Percentiles rank a stretch among this genome's conserved stretches.
These are phyloP conservation scores for Siniperca chuatsi DNA, from an alignment of 2,113 vertebrate species.

Conservation along the genomic window DNA sequence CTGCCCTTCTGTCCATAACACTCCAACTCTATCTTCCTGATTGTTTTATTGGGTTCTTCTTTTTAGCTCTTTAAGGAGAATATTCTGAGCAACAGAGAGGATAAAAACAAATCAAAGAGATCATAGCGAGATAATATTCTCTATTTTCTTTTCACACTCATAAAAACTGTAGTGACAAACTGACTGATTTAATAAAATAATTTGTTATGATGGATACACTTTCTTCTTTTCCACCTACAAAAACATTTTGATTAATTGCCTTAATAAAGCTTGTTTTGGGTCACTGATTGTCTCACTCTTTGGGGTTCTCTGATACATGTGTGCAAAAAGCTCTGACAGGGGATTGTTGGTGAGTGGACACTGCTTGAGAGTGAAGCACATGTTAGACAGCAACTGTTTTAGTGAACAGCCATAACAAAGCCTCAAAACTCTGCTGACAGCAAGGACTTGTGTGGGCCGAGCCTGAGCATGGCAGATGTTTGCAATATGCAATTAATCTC, in stretches of 20 bases:
- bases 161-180: not conserved
- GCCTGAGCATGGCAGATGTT: not conserved
- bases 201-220: not conserved
- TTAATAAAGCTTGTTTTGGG: constrained; percentile 31
- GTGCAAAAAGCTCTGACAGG: not conserved
- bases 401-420: not conserved
- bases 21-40: not conserved
- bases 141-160: not conserved
- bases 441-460: not conserved
- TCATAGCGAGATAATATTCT: not conserved
- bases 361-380: not conserved
- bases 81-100: not conserved
- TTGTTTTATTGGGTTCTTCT: too few relatives aligned
- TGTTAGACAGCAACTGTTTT: not conserved
- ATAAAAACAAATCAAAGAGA: not conserved
- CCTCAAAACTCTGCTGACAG: constrained; percentile 9
- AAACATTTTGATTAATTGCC: not conserved
- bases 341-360: not conserved
- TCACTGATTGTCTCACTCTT: constrained; percentile 23
- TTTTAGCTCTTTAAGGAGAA: not conserved
- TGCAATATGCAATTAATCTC: constrained; percentile 14
- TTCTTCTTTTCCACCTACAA: not conserved
- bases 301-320: not conserved
- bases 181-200: not conserved
- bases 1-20: too few relatives aligned